Conservation (phyloP, 2,113 vertebrate species). For the Marmota monax region DNA sequence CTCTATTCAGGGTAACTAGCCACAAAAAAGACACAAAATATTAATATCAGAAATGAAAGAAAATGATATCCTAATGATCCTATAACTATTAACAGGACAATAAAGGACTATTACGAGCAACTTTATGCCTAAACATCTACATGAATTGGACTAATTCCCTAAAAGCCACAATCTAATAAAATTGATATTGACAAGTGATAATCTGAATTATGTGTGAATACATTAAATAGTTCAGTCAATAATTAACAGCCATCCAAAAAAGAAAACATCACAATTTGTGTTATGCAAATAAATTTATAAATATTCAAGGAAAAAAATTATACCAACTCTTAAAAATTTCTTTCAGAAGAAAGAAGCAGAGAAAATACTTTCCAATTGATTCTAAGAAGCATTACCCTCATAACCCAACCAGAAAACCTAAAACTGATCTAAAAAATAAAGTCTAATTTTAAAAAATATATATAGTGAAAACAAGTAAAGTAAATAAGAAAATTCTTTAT, state of each 20-base stretch:
- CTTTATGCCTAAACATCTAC: not conserved
- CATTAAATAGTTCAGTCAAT: not conserved
- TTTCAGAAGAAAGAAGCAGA: constrained; percentile 28
- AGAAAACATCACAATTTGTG: not conserved
- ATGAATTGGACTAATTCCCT: not conserved
- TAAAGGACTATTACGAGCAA: not conserved
- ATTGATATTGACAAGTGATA: not conserved
- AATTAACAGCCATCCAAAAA: not conserved
- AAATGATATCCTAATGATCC: not conserved
- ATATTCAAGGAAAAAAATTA: not conserved
- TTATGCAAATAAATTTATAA: not conserved
- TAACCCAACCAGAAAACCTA: not conserved
- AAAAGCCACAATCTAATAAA: not conserved
- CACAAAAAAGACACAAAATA: not conserved
- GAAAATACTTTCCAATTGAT: not conserved
- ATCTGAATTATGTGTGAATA: not conserved
- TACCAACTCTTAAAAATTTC: not conserved
- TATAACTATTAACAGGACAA: not conserved
- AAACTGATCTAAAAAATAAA: constrained; percentile 3
- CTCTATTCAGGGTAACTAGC: not conserved
- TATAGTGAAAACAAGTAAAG: not conserved
- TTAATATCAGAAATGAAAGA: not conserved
- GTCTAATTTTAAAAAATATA: not conserved
- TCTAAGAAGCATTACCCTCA: not conserved
- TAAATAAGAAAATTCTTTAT: constrained; percentile 17